Base-by-base conservation (phyloP, 2,113 vertebrate species). In the Tonatia bakeri region DNA sequence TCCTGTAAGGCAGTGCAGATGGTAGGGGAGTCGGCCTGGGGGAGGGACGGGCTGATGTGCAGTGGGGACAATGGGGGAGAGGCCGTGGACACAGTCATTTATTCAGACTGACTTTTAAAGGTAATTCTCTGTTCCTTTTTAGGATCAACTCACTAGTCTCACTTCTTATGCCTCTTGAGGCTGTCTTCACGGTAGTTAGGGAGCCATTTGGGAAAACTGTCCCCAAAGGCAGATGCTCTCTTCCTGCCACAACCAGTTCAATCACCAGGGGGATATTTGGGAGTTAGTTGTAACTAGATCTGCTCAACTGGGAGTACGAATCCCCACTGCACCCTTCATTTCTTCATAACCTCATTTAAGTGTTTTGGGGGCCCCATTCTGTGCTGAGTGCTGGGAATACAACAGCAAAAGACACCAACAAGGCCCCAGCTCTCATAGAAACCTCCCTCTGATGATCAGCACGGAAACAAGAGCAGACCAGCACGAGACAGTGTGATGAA, bases 221-320 rank as follows among this genome's bases (percentile, higher is more conserved):
- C 95, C 90, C 97, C 72, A 79, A 83, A 96, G 84, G 38, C 72
- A 52, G 70, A 28, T 95, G 96, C 83, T 96, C 94, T 87, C 76
- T 96, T 96, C 69, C 95, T 83, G 92, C 92, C 87, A 86, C 59
- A 50, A 79, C n/a, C 59, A 50, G 11, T 33, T 77, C 40, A 83
- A 16, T 94, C 87, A 70, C 56, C 47, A 92, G 45, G 92, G 87
- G 90, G 79, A 16, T 79, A 65, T 38, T 87, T 31, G 26, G 83
- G 86, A 80, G 56, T 87, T 76, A 4, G 72, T 6, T 65, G 70
- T 85, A 83, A 86, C 83, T 87, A 50, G 67, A 61, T 50, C 77
- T 88, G 72, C 89, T 96, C 89, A n/a, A 20, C 40, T 45, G 54
- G 91, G 83, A 93, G 17, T 26, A 77, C 33, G 56, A 59, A 91